Evolutionary conservation across 2,888 invertebrate genomes (phyloP).

Genomic region (Diplolepis rosae): DNA sequence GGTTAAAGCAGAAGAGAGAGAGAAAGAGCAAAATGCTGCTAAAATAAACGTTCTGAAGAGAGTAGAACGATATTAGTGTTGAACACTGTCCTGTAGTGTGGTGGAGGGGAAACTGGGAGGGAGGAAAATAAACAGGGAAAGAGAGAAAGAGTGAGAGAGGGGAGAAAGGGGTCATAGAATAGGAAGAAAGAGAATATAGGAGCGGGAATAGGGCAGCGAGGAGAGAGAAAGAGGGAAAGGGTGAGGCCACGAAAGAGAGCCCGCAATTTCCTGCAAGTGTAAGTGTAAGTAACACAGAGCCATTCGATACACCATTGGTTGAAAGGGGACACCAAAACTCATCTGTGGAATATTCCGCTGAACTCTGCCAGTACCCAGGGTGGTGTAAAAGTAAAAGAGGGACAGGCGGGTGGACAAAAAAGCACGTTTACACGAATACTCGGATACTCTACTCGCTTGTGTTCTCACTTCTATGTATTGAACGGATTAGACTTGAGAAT

Average conservation of each 20-base stretch:
- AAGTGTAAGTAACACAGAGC: background rate
- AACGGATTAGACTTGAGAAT: background rate
- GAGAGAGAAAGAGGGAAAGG: slow-evolving; percentile 24
- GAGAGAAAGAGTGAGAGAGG: background rate
- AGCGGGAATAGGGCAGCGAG: background rate
- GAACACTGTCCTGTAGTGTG: background rate
- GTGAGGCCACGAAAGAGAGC: slow-evolving; percentile 3
- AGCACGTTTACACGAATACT: background rate
- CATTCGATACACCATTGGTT: background rate
- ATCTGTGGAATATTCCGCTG: slow-evolving; percentile 58
- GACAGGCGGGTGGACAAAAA: background rate
- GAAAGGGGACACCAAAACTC: slow-evolving; percentile 48
- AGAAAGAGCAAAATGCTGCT: background rate
- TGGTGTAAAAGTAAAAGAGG: background rate
- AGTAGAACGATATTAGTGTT: background rate
- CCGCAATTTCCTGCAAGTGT: background rate
- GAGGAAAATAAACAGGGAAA: background rate
- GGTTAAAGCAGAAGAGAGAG: background rate
- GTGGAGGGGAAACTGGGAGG: too few relatives aligned
- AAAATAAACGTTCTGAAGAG: background rate
- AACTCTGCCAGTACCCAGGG: slow-evolving; percentile 44
- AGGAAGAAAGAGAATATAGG: slow-evolving; percentile 12
- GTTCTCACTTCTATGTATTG: background rate
- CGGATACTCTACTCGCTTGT: background rate
- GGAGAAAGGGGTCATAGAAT: background rate